phyloP scores from a whole-genome alignment of 2,797 vertebrate species.

The Netta rufina region DNA sequence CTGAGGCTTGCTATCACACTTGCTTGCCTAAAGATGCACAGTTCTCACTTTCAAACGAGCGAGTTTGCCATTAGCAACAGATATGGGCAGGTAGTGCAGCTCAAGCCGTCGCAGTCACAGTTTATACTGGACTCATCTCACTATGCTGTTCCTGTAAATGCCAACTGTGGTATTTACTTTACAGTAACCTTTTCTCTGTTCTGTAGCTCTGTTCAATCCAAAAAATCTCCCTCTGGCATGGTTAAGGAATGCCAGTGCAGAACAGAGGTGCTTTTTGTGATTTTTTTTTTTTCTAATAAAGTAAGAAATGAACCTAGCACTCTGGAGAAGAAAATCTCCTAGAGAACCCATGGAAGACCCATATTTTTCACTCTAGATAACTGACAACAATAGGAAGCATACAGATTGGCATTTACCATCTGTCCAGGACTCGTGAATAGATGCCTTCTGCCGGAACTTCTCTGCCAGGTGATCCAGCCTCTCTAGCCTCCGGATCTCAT shows the following conservation, averaged over 20 bases:
- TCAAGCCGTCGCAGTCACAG: neutral
- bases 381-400: neutral
- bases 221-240: neutral
- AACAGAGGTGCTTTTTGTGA: neutral
- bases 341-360: neutral
- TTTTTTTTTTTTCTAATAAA: neutral
- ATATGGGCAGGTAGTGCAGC: neutral
- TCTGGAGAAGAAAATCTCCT: neutral
- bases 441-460: constrained; percentile 98
- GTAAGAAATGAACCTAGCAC: neutral
- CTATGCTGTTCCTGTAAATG: neutral
- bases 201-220: neutral
- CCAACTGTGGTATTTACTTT: neutral
- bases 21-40: neutral
- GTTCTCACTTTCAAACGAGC: neutral
- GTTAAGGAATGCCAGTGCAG: neutral
- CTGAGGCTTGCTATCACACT: rapidly evolving
- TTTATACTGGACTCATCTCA: neutral
- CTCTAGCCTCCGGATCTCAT: constrained; percentile 96
- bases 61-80: neutral
- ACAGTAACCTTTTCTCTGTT: neutral
- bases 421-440: constrained; percentile 97
- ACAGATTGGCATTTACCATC: constrained; percentile 74
- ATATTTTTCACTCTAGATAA: neutral
- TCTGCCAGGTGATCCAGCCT: constrained; percentile 96